A percentile compares a stretch with the other conserved stretches of the same genome.
Conservation (phyloP, 2,113 vertebrate genomes). For the Sterrhoptilus dennistouni region DNA sequence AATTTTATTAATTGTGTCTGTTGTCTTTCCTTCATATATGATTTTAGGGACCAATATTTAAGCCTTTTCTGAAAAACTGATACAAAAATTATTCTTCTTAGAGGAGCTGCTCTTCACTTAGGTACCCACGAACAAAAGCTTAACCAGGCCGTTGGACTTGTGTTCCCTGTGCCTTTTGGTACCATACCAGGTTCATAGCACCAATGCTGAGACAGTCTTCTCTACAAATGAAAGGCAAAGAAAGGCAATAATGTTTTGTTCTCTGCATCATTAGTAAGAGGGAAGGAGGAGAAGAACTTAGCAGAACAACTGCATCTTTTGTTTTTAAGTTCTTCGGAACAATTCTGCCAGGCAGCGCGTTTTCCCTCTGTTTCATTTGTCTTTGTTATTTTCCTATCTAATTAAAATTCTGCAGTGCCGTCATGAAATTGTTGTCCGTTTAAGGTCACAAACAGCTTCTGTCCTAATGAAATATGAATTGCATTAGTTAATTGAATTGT, state of each 20-base stretch:
- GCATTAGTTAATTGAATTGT: constrained; percentile 66
- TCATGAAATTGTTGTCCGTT: constrained; percentile 62
- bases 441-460: constrained; percentile 71
- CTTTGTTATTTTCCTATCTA: constrained; percentile 65
- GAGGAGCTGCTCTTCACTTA: background rate
- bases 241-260: constrained; percentile 33
- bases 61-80: background rate
- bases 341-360: constrained; percentile 60
- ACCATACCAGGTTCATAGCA: background rate
- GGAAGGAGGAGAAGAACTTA: constrained; percentile 35
- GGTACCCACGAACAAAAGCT: background rate
- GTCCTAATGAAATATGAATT: constrained; percentile 69
- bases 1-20: background rate
- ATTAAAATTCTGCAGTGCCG: constrained; percentile 59
- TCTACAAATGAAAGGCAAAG: background rate
- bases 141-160: background rate
- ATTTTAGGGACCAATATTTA: background rate
- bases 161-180: background rate
- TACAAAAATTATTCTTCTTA: background rate
- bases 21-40: background rate
- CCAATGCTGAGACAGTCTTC: background rate
- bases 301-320: constrained; percentile 63
- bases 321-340: constrained; percentile 52
- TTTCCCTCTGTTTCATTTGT: constrained; percentile 55
- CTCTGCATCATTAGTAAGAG: constrained; percentile 4